A percentile compares a stretch with the other conserved stretches of the same genome.
Evolutionary conservation across 2,113 vertebrate genomes (phyloP).

Genomic region (Sialia sialis): DNA sequence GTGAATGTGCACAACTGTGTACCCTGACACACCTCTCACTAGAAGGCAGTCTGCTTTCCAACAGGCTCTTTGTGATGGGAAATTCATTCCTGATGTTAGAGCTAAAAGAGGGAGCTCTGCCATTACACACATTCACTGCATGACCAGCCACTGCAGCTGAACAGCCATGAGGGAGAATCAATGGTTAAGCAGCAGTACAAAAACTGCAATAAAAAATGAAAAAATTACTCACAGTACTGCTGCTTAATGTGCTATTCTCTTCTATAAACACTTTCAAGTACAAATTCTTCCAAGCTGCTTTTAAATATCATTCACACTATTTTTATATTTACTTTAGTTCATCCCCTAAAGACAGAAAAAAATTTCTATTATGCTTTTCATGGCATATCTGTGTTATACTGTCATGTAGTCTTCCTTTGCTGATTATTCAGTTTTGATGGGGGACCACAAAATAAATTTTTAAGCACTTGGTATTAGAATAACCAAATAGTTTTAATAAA

Average conservation of each 20-base stretch:
- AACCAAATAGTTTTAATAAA: slow-evolving; percentile 61
- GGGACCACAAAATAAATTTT: slow-evolving; percentile 12
- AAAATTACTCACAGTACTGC: not conserved
- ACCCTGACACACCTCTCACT: not conserved
- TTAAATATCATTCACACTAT: not conserved
- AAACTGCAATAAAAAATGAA: not conserved
- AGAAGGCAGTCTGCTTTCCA: not conserved
- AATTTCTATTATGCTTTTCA: slow-evolving; percentile 55
- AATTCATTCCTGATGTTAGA: not conserved
- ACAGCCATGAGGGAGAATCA: not conserved
- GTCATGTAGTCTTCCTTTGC: not conserved
- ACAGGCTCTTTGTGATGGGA: not conserved
- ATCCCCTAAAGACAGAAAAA: not conserved
- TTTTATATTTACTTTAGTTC: not conserved
- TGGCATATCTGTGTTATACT: not conserved
- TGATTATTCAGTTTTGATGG: not conserved
- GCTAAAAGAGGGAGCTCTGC: not conserved
- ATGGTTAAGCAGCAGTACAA: not conserved
- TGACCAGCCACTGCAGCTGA: not conserved
- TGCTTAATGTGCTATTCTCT: not conserved
- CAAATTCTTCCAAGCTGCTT: not conserved
- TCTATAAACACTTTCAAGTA: not conserved
- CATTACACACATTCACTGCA: rapidly evolving
- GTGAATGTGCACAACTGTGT: not conserved
- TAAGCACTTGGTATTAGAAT: slow-evolving; percentile 4